A percentile compares a stretch with the other conserved stretches of the same genome.
These are phyloP conservation scores for Chymomyza caudatula DNA, from an alignment of 2,888 invertebrate genomes.

Conservation along the genomic window DNA sequence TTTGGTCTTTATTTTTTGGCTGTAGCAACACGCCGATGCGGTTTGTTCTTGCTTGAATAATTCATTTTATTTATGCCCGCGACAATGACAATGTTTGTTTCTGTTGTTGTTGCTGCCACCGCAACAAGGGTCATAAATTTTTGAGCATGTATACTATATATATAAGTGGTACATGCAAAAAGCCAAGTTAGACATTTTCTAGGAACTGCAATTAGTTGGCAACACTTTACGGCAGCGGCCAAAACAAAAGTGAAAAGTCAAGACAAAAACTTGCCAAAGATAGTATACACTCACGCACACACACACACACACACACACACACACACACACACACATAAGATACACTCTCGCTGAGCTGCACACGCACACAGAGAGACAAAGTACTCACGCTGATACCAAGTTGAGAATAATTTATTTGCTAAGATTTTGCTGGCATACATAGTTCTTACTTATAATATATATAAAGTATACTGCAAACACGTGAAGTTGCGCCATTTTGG, in stretches of 20 bases:
- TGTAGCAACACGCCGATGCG: conserved; percentile 18
- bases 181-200: not conserved
- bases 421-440: conserved; percentile 19
- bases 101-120: conserved; percentile 25
- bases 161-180: not conserved
- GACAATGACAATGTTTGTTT: conserved; percentile 39
- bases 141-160: conserved; percentile 31
- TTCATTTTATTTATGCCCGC: conserved; percentile 51
- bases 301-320: conserved; percentile 20
- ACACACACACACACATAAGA: too few relatives aligned
- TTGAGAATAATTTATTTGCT: conserved; percentile 38
- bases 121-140: conserved; percentile 56
- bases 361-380: conserved; percentile 18
- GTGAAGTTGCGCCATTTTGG: conserved; percentile 59
- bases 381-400: conserved; percentile 32
- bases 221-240: conserved; percentile 28
- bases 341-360: too few relatives aligned
- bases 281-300: conserved; percentile 20
- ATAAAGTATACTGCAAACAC: conserved; percentile 20
- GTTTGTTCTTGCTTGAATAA: conserved; percentile 43
- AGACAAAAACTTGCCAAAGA: conserved; percentile 12
- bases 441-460: conserved; percentile 6
- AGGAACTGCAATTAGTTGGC: conserved; percentile 53
- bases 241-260: conserved; percentile 40
- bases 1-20: not conserved